Evolutionary conservation across 2,797 vertebrate genomes (phyloP), one percentile per base, ranked within the genome.

Genomic region (Lepus oiostolus): DNA sequence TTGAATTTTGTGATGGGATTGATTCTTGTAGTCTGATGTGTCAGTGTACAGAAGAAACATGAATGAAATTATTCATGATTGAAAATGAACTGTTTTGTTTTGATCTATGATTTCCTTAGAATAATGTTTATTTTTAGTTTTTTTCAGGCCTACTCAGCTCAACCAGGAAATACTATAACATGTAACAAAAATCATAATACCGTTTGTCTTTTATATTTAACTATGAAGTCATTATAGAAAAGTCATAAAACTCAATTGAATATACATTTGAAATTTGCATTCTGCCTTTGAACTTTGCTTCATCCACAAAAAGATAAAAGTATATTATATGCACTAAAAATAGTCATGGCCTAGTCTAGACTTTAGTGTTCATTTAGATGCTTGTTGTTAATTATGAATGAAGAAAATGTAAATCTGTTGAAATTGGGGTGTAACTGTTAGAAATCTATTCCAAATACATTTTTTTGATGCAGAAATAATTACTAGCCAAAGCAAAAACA

Each of bases 1-100:
- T 93, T 95, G 74, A 77, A 95, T 94, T 88, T 96, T 35, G 80
- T 62, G 70, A 76, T n/a, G 14, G 21, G 30, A 81, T 90, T 95
- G 47, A 90, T 86, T 90, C 19, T 4, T 90, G n/a, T 89, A 70
- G 38, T 72, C 12, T 74, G 17, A 71, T 81, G 17, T 88, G 62
- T 7, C 30, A 83, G 19, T 68, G 26, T 11, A 35, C 4, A 71
- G 9, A 87, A 87, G 14, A 68, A 93, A 82, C n/a, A 72, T 7
- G 12, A 8, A 83, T 72, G 32, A 88, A 87, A 86, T 71, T 50
- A 58, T 86, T 92, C 3, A 3, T 38, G 65, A 42, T 62, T 90
- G 26, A 71, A 94, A 75, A 47, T 52, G 88, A 88, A 58, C 30
- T 83, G 68, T 90, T 95, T 88, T 85, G 16, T 19, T 47, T 47